Conservation (phyloP, 2,113 vertebrate genomes). For the Eulemur rufifrons region DNA sequence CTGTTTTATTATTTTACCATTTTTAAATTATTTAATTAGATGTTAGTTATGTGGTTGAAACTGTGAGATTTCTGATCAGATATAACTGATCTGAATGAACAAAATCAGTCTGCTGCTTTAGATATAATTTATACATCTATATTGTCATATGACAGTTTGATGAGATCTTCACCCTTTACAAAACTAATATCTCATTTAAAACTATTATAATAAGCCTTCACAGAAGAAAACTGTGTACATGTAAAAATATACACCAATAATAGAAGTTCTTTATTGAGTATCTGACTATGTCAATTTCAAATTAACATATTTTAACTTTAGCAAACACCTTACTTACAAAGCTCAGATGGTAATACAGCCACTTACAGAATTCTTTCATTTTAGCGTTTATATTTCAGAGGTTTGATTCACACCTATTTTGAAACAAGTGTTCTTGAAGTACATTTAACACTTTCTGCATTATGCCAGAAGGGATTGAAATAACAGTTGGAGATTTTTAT, state of each 20-base stretch:
- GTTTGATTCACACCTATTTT: not conserved
- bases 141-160: not conserved
- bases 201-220: slow-evolving; percentile 29
- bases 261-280: slow-evolving; percentile 48
- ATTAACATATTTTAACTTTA: slow-evolving; percentile 26
- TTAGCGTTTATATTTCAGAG: slow-evolving; percentile 41
- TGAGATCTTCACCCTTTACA: not conserved
- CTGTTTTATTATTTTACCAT: not conserved
- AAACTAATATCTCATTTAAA: not conserved
- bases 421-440: slow-evolving; percentile 51
- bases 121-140: not conserved
- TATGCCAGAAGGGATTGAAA: slow-evolving; percentile 30
- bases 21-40: slow-evolving; percentile 18
- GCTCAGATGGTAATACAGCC: not conserved
- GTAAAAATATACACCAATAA: slow-evolving; percentile 37
- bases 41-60: slow-evolving; percentile 29
- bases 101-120: not conserved
- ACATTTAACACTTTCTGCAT: slow-evolving; percentile 58
- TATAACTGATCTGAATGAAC: not conserved
- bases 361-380: slow-evolving; percentile 12
- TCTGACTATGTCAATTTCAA: slow-evolving; percentile 52
- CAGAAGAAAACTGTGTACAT: slow-evolving; percentile 38
- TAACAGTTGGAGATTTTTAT: slow-evolving; percentile 36
- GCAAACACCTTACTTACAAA: slow-evolving; percentile 29
- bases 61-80: slow-evolving; percentile 22